These are phyloP conservation scores for Blastobasis adustella DNA, from an alignment of 2,888 invertebrate species.

Conservation along the genomic window DNA sequence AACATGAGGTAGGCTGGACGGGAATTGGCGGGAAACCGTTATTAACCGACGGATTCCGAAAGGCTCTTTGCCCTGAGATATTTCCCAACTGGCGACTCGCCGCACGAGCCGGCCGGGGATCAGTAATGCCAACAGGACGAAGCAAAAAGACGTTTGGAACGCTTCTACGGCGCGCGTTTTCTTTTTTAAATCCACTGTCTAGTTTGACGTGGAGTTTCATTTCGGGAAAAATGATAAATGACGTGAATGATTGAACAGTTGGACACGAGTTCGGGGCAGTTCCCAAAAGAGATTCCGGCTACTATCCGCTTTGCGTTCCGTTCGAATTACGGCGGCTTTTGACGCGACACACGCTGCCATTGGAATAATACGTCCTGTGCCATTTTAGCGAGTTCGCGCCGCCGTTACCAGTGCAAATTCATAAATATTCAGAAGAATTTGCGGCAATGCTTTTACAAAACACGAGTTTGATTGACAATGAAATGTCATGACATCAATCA, in stretches of 20 bases:
- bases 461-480: conserved; percentile 56
- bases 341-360: conserved; percentile 32
- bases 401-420: conserved; percentile 37
- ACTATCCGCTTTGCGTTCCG: conserved; percentile 39
- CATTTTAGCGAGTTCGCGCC: conserved; percentile 50
- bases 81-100: conserved; percentile 25
- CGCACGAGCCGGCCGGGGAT: conserved; percentile 39
- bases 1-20: conserved; percentile 44
- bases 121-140: conserved; percentile 47
- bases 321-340: conserved; percentile 29
- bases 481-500: conserved; percentile 60
- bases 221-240: conserved; percentile 63
- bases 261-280: conserved; percentile 42
- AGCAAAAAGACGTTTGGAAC: conserved; percentile 65
- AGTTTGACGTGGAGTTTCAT: conserved; percentile 62
- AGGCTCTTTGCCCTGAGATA: conserved; percentile 24
- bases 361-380: conserved; percentile 49
- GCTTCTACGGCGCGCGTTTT: conserved; percentile 52
- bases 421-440: conserved; percentile 64
- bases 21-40: conserved; percentile 44
- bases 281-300: conserved; percentile 49
- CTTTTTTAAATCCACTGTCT: conserved; percentile 61
- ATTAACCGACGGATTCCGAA: conserved; percentile 48
- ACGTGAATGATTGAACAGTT: conserved; percentile 67
- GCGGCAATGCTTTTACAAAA: conserved; percentile 55